These are phyloP conservation scores for Athripsodes cinereus DNA, from an alignment of 2,888 invertebrate species.

Conservation along the genomic window DNA sequence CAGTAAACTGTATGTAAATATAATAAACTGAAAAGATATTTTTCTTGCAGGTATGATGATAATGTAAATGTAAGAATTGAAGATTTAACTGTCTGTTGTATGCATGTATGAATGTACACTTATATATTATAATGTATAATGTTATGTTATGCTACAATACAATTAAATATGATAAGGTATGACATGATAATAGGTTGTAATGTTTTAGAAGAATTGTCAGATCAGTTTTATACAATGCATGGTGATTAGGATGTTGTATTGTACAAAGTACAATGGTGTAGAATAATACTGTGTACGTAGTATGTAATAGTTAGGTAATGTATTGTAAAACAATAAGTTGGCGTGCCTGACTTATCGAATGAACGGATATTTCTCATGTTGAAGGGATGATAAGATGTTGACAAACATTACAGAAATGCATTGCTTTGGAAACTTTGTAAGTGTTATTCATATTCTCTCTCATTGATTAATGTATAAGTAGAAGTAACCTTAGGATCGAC, in stretches of 20 bases:
- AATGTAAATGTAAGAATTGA: too few species aligned
- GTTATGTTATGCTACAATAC: too few species aligned
- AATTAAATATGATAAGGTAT: not conserved
- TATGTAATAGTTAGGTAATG: constrained; percentile 49
- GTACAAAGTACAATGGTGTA: constrained; percentile 55
- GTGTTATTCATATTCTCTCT: constrained; percentile 15
- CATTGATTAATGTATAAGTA: constrained; percentile 20
- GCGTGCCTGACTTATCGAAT: constrained; percentile 23
- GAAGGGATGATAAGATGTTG: not conserved
- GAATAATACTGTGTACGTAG: constrained; percentile 23
- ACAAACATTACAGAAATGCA: constrained; percentile 17
- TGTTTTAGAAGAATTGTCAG: constrained; percentile 18
- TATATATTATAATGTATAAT: not conserved
- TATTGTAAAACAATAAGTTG: constrained; percentile 38
- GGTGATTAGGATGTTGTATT: constrained; percentile 34
- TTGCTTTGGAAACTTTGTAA: constrained; percentile 17
- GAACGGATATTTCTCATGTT: constrained; percentile 19
- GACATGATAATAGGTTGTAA: not conserved
- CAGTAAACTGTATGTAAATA: too few species aligned
- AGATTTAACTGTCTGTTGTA: too few species aligned
- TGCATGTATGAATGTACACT: not conserved
- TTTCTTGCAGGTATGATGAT: too few species aligned
- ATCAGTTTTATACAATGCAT: constrained; percentile 28
- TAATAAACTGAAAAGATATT: too few species aligned
- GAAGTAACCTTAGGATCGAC: constrained; percentile 17